These are phyloP conservation scores for Rhinolophus sinicus DNA, from an alignment of 2,113 vertebrate genomes.

Conservation along the genomic window DNA sequence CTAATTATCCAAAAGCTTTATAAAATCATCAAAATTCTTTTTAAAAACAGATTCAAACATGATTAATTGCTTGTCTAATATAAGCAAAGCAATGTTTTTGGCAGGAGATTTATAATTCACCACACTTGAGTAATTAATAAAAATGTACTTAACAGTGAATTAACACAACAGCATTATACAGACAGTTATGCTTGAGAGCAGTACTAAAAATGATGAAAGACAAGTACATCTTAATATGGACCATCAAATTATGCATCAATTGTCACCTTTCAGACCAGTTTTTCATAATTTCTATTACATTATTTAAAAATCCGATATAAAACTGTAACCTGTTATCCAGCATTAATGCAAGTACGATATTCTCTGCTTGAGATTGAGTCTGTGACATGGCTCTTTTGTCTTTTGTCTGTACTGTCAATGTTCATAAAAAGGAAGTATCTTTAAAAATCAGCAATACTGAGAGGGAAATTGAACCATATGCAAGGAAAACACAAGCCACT, in stretches of 20 bases:
- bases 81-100: conserved; percentile 49
- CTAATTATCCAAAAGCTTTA: conserved; percentile 38
- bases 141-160: conserved; percentile 65
- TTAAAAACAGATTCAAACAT: conserved; percentile 10
- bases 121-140: conserved; percentile 62
- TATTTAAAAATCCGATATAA: conserved; percentile 33
- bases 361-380: not conserved
- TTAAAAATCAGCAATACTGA: not conserved
- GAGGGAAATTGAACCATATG: not conserved
- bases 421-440: conserved; percentile 5
- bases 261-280: conserved; percentile 50
- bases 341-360: not conserved
- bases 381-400: not conserved
- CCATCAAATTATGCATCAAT: conserved; percentile 44
- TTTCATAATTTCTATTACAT: conserved; percentile 29
- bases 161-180: conserved; percentile 23
- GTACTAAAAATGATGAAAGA: conserved; percentile 61
- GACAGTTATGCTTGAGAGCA: conserved; percentile 47
- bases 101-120: conserved; percentile 61
- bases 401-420: not conserved
- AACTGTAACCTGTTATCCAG: not conserved
- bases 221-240: conserved; percentile 35
- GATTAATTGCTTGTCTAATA: conserved; percentile 52
- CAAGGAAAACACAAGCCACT: not conserved
- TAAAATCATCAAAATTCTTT: not conserved